Base-by-base conservation (phyloP, 2,888 invertebrate species). In the Pachycephus smyrnensis region DNA sequence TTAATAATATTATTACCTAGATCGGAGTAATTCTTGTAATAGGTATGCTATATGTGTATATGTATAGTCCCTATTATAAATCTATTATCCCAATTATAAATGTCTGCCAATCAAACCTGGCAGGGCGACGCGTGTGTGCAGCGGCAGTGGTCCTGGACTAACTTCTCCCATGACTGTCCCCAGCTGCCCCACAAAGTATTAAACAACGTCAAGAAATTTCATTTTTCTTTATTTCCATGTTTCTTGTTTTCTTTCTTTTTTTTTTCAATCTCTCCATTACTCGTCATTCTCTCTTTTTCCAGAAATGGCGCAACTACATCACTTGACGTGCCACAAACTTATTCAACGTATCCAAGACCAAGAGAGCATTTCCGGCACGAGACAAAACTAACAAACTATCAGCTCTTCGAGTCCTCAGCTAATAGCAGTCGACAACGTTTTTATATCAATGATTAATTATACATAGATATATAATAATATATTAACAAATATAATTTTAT, bases 71-170 rank as follows among this genome's bases (percentile, higher is more conserved):
- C 23, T 23, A 23, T 55, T 55, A 23, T 23, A 55, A 55, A 23
- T 55, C 23, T 15, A 23, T 79, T 76, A 75, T 81, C 81, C 35
- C 76, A 77, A 89, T 90, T 92, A 93, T 85, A 94, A 94, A 90
- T 94, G 93, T 92, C 93, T 94, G 84, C 94, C 94, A 84, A 94
- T 93, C 90, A 94, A 93, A 92, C 94, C 94, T 92, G 94, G 94
- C 88, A 94, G 93, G 86, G 93, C 93, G 92, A 94, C 93, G 90
- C 94, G 92, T 85, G 94, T 94, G 91, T 93, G 93, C 91, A 94
- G 94, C 89, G 93, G 92, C 92, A 93, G 93, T 94, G 93, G 88
- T 90, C 88, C 89, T 87, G 87, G 89, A 89, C 87, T 87, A 88
- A 90, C 86, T 84, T 89, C 90, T 89, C 87, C 88, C 86, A 86